Conservation (phyloP, 2,113 vertebrate species). For the Elephas maximus region DNA sequence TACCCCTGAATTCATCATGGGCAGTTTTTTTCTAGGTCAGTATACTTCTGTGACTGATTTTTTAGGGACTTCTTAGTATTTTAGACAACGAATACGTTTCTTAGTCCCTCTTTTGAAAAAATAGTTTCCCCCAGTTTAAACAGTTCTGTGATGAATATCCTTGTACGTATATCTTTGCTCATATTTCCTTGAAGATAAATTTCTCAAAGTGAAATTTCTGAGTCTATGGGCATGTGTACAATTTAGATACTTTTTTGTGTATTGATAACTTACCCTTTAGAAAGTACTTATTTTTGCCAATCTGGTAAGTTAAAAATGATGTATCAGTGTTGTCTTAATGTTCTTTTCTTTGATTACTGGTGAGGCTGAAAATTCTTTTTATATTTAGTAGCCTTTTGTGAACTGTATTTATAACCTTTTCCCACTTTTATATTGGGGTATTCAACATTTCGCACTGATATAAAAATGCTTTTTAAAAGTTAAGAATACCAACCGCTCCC, state of each 20-base stretch:
- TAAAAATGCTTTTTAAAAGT: slow-evolving; percentile 42
- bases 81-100: slow-evolving; percentile 17
- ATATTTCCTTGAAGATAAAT: slow-evolving; percentile 28
- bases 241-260: neutral
- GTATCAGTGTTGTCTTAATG: neutral
- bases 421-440: neutral
- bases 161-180: neutral
- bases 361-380: neutral
- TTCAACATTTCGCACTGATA: neutral
- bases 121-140: neutral
- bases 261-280: neutral
- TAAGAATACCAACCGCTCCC: neutral
- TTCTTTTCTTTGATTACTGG: slow-evolving; percentile 11
- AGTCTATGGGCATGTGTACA: neutral
- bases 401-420: neutral
- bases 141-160: neutral
- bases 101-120: neutral
- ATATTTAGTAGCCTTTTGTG: neutral
- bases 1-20: neutral
- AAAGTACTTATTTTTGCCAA: neutral
- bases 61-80: slow-evolving; percentile 25
- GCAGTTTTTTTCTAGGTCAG: neutral
- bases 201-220: slow-evolving; percentile 21
- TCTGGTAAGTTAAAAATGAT: neutral
- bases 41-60: slow-evolving; percentile 1